These are phyloP conservation scores for Alentia gelatinosa DNA, from an alignment of 2,888 invertebrate species.

Conservation along the genomic window DNA sequence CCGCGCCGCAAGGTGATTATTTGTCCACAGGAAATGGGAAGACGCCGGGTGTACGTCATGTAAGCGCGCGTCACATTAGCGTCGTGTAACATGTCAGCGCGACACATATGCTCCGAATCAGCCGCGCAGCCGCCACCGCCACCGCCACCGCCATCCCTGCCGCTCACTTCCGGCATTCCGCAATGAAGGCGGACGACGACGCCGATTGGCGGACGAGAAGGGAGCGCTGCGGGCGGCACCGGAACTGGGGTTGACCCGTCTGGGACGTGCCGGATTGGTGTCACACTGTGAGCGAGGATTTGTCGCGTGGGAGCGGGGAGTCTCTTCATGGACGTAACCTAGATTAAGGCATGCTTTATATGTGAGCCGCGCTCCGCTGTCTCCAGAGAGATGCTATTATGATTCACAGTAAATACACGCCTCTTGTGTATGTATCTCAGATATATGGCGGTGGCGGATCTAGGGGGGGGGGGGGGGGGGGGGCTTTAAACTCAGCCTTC, in stretches of 20 bases:
- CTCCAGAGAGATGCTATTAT: no score
- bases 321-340: no score
- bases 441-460: no score
- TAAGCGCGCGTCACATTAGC: not conserved
- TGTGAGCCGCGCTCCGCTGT: no score
- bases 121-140: not conserved
- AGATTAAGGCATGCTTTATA: no score
- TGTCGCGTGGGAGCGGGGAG: no score
- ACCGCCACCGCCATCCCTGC: not conserved
- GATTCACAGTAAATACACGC: no score
- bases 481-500: no score
- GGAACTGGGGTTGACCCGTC: not conserved
- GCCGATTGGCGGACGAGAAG: conserved; percentile 12
- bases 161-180: conserved; percentile 10
- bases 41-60: not conserved
- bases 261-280: no score
- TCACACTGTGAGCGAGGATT: no score
- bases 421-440: no score
- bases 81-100: not conserved
- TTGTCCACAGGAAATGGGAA: not conserved
- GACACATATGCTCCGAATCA: conserved; percentile 30
- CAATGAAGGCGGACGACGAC: not conserved
- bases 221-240: not conserved
- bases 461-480: no score
- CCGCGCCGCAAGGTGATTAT: not conserved